A percentile compares a stretch with the other conserved stretches of the same genome.
Evolutionary conservation across 2,797 vertebrate species (phyloP).

Genomic region (Dendrocincla fuliginosa): DNA sequence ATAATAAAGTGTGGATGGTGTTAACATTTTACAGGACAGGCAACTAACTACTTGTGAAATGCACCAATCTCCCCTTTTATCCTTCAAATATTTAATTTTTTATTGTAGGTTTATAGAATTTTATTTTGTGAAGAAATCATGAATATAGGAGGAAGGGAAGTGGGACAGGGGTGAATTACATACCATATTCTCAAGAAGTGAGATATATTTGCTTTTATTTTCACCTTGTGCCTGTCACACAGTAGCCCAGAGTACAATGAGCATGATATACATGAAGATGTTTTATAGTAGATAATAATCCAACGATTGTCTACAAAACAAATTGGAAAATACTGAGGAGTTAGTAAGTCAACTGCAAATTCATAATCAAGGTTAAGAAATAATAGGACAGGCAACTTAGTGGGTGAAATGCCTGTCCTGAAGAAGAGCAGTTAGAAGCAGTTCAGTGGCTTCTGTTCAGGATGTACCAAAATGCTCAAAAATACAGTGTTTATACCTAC

Average conservation of each 20-base stretch:
- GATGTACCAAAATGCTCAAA: background rate
- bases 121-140: background rate
- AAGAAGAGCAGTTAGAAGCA: background rate
- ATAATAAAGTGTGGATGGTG: background rate
- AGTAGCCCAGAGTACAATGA: background rate
- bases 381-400: background rate
- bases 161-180: rapidly evolving
- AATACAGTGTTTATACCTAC: background rate
- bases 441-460: background rate
- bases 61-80: background rate
- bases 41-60: background rate
- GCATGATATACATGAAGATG: background rate
- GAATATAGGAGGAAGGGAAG: background rate
- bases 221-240: background rate
- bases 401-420: background rate
- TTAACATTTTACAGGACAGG: background rate
- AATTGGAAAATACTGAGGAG: background rate
- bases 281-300: background rate
- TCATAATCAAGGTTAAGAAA: background rate
- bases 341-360: background rate
- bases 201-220: background rate
- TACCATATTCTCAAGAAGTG: background rate
- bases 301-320: background rate
- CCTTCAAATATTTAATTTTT: background rate
- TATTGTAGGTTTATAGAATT: background rate